A percentile compares a stretch with the other conserved stretches of the same genome.
phyloP scores from a whole-genome alignment of 2,888 invertebrate genomes.

The Timandra comae region DNA sequence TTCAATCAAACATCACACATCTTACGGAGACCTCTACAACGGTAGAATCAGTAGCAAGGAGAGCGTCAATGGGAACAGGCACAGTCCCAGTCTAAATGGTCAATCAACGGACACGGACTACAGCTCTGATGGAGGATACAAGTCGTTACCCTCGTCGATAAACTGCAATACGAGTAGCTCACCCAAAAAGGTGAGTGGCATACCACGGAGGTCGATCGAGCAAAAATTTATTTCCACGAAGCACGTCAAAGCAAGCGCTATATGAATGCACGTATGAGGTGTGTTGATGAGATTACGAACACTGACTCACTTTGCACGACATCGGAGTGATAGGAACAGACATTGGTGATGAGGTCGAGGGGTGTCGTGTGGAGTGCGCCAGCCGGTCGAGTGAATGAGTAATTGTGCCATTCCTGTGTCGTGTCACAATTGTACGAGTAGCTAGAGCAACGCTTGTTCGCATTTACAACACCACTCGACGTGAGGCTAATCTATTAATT shows the following conservation, averaged over 20 bases:
- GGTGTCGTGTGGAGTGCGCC: constrained; percentile 8
- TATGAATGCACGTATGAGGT: constrained; percentile 38
- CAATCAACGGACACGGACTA: constrained; percentile 73
- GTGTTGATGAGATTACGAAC: constrained; percentile 7
- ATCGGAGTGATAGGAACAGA: too few species aligned
- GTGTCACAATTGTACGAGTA: constrained; percentile 20
- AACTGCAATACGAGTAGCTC: constrained; percentile 50
- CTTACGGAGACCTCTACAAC: constrained; percentile 65
- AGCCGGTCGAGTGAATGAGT: constrained; percentile 20
- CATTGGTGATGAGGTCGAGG: constrained; percentile 1
- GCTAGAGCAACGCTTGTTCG: constrained; percentile 53
- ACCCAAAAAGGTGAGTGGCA: constrained; percentile 67
- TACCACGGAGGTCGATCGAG: constrained; percentile 66
- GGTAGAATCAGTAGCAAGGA: constrained; percentile 64
- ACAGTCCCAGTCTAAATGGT: constrained; percentile 60
- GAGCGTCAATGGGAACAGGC: constrained; percentile 59
- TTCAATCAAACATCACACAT: constrained; percentile 63
- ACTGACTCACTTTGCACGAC: too few species aligned
- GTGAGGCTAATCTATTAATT: constrained; percentile 45
- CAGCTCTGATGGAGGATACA: constrained; percentile 72
- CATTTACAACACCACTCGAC: constrained; percentile 44
- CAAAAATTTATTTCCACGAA: constrained; percentile 65
- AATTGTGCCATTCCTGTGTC: constrained; percentile 26
- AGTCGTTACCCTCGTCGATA: constrained; percentile 70
- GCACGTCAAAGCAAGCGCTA: constrained; percentile 65